Base-by-base conservation (phyloP, 2,888 invertebrate species). In the Erynnis tages region DNA sequence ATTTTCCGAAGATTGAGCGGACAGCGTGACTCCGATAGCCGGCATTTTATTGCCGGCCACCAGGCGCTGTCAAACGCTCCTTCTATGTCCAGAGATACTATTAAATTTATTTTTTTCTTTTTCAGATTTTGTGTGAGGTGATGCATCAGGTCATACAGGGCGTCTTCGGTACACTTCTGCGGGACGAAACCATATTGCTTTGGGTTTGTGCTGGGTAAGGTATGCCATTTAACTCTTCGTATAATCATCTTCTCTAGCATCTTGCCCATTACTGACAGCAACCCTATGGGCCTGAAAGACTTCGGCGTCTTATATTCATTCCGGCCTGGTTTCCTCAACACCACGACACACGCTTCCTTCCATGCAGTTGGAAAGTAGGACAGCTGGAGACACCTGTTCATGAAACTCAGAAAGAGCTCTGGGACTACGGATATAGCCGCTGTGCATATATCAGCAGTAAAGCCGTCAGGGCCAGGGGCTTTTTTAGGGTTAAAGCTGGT, bases 191-290 rank as follows among this genome's bases (percentile, higher is more conserved):
- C 38, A 13, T 38, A 38, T 23, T 41, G 29, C 8, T 27, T 5
- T 8, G 19, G 0, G 29, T 19, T 10, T n/a, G n/a, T n/a, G n/a
- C n/a, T n/a, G n/a, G n/a, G n/a, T n/a, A n/a, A n/a, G n/a, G n/a
- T n/a, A n/a, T 50, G 29, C 50, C 50, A 43, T 6, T 29, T 17
- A 2, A 50, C 4, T 10, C 43, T 14, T 4, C 23, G 14, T 17
- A 44, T 8, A 8, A 50, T 16, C n/a, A 50, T 11, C 17, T 50
- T 44, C 21, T 50, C 43, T 0, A 50, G 1, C 1, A 50, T 37
- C n/a, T 50, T 50, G 10, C 50, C 43, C 13, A 34, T 25, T 5
- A 50, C 21, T n/a, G 41, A 10, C 2, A 29, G 4, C 10, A 41
- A 7, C 1, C 41, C 41, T 14, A 41, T 41, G 0, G 41, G 41